Evolutionary conservation across 64 coral and sea anemone species (phyloP).

Genomic region (Pocillopora damicornis): DNA sequence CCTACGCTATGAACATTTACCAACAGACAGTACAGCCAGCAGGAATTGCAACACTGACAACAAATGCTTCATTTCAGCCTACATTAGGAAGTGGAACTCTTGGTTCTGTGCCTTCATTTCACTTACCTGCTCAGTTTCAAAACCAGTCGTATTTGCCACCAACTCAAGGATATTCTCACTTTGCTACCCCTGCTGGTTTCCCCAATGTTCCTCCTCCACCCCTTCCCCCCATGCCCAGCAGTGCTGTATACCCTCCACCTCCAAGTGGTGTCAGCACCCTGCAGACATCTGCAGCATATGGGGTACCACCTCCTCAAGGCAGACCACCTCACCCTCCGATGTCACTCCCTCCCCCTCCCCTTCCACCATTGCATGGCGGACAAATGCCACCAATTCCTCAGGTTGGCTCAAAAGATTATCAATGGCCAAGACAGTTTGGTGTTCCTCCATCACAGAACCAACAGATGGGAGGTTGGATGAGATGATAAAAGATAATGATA

Average conservation of each 20-base stretch:
- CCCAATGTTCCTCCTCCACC: slow-evolving; percentile 43
- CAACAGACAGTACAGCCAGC: slow-evolving; percentile 27
- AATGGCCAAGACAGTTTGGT: slow-evolving; percentile 82
- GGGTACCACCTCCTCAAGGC: slow-evolving; percentile 34
- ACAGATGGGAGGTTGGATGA: slow-evolving; percentile 95
- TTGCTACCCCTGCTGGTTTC: slow-evolving; percentile 28
- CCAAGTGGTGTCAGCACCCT: slow-evolving; percentile 52
- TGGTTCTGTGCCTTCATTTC: slow-evolving; percentile 37
- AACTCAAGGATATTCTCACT: slow-evolving; percentile 49
- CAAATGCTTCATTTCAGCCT: slow-evolving; percentile 39
- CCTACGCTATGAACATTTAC: slow-evolving; percentile 13
- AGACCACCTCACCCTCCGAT: slow-evolving; percentile 33
- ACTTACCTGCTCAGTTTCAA: slow-evolving; percentile 34
- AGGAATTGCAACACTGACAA: slow-evolving; percentile 14
- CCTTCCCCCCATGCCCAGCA: slow-evolving; percentile 27
- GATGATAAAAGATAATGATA: slow-evolving; percentile 21
- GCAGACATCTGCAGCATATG: slow-evolving; percentile 69
- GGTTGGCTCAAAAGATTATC: slow-evolving; percentile 48
- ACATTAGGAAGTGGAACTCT: slow-evolving; percentile 5
- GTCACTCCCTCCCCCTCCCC: slow-evolving; percentile 60
- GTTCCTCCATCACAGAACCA: slow-evolving; percentile 66
- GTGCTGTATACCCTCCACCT: slow-evolving; percentile 66
- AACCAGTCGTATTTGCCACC: slow-evolving; percentile 45
- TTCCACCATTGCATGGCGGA: slow-evolving; percentile 61
- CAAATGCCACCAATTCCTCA: slow-evolving; percentile 50